A percentile compares a stretch with the other conserved stretches of the same genome.
Conservation (phyloP, 2,888 invertebrate genomes). For the Ganaspis brasiliensis region DNA sequence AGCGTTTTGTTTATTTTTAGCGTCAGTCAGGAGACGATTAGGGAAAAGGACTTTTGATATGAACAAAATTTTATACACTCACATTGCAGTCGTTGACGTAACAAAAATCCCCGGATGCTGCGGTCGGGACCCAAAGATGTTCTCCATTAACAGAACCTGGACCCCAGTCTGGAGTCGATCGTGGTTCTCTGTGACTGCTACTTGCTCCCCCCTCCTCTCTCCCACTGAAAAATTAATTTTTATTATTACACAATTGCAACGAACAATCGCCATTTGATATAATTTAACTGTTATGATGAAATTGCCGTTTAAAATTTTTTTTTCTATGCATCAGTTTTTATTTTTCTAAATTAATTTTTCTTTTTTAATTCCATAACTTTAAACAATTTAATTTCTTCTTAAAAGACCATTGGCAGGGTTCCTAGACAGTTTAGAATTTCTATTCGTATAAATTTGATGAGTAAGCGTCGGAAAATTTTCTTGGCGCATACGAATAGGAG, state of each 20-base stretch:
- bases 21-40: background rate
- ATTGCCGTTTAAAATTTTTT: too few species aligned
- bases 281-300: too few species aligned
- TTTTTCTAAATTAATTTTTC: too few species aligned
- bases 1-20: slow-evolving; percentile 21
- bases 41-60: slow-evolving; percentile 5
- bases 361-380: too few species aligned
- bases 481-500: too few species aligned
- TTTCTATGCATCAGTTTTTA: too few species aligned
- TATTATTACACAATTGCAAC: background rate
- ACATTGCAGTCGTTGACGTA: slow-evolving; percentile 96
- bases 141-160: slow-evolving; percentile 94
- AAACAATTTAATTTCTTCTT: too few species aligned
- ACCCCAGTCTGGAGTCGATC: slow-evolving; percentile 94
- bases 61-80: slow-evolving; percentile 73
- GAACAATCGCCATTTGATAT: background rate
- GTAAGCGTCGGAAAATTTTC: too few species aligned
- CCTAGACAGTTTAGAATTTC: too few species aligned
- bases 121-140: slow-evolving; percentile 96
- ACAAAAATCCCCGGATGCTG: slow-evolving; percentile 96
- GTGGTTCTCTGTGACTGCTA: slow-evolving; percentile 81
- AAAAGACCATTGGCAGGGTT: too few species aligned
- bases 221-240: slow-evolving; percentile 67
- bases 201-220: slow-evolving; percentile 71
- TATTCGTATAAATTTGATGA: too few species aligned